phyloP scores from a whole-genome alignment of 2,888 invertebrate species.

The Biston betularia region DNA sequence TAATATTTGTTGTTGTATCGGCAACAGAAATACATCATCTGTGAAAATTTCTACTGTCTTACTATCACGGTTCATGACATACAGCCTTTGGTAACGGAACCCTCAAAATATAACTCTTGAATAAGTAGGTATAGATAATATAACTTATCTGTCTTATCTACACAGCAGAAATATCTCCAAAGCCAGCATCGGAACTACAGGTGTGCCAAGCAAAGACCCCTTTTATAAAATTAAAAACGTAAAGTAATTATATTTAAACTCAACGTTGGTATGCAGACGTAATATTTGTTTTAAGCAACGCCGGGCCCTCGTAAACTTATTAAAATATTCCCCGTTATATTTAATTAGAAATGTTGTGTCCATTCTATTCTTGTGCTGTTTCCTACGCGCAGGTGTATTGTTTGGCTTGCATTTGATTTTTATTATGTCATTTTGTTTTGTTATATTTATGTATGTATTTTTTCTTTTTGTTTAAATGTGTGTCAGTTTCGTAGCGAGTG shows the following conservation, averaged over 20 bases:
- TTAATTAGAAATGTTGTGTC: conserved; percentile 74
- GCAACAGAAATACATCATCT: no score
- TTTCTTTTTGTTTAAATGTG: not conserved
- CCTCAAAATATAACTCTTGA: no score
- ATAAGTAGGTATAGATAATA: no score
- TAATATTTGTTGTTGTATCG: no score
- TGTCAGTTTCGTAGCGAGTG: no score
- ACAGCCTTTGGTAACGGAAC: no score
- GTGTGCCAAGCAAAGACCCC: conserved; percentile 62
- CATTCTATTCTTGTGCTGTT: conserved; percentile 74
- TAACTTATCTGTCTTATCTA: no score
- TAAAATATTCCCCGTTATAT: conserved; percentile 84
- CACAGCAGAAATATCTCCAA: conserved; percentile 54
- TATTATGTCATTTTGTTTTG: conserved; percentile 21
- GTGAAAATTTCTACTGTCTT: no score
- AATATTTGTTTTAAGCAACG: conserved; percentile 81
- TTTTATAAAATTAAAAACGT: conserved; percentile 83
- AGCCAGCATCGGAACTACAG: conserved; percentile 27
- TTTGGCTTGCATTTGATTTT: conserved; percentile 51
- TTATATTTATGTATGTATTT: not conserved
- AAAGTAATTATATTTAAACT: conserved; percentile 85
- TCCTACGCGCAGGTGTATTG: conserved; percentile 71
- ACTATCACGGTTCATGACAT: no score
- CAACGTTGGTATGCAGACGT: conserved; percentile 76
- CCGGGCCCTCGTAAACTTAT: conserved; percentile 81